phyloP scores from a whole-genome alignment of 1,140 invertebrate genomes.

The Drosophila prosaltans region DNA sequence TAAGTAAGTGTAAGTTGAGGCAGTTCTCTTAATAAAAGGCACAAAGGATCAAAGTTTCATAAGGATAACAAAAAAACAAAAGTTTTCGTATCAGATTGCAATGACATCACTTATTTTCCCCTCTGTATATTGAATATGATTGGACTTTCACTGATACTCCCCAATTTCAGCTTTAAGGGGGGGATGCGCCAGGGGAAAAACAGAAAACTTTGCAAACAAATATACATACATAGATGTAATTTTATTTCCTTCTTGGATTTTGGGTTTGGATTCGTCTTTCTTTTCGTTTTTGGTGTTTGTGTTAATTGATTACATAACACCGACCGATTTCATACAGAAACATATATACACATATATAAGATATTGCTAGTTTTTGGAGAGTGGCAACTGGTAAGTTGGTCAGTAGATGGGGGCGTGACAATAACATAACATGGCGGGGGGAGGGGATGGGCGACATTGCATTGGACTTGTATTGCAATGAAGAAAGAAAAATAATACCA shows the following conservation, averaged over 20 bases:
- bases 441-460: slow-evolving; percentile 1
- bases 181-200: no score
- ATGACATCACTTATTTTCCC: no score
- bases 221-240: background rate
- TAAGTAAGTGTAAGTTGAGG: no score
- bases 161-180: no score
- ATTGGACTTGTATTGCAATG: slow-evolving; percentile 14
- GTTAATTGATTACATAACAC: slow-evolving; percentile 77
- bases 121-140: no score
- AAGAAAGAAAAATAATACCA: slow-evolving; percentile 42
- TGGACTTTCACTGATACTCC: no score
- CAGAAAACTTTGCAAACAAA: slow-evolving; percentile 21
- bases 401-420: slow-evolving; percentile 27
- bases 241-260: slow-evolving; percentile 33
- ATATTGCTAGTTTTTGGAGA: background rate
- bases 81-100: no score
- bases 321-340: slow-evolving; percentile 25
- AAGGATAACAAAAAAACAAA: no score
- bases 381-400: slow-evolving; percentile 43
- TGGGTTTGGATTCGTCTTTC: slow-evolving; percentile 35
- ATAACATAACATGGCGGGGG: slow-evolving; percentile 18
- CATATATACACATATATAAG: background rate
- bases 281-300: slow-evolving; percentile 47
- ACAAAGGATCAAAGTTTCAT: no score
- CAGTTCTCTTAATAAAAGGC: no score